Conservation (phyloP, 2,888 invertebrate genomes). For the Leucophenga maculata region DNA sequence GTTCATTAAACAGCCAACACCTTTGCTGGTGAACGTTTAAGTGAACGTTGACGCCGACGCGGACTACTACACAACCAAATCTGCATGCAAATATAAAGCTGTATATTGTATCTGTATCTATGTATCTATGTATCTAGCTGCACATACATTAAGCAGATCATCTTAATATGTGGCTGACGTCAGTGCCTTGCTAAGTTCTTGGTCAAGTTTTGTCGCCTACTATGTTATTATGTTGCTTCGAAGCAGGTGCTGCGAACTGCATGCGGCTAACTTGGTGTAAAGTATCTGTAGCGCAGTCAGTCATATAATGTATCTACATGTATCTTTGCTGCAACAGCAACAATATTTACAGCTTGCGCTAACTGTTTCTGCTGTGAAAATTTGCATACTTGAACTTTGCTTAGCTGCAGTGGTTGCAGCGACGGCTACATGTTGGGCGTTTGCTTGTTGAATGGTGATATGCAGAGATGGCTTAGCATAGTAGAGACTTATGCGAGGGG, state of each 20-base stretch:
- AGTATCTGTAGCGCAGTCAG: too few species aligned
- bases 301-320: too few species aligned
- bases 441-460: too few species aligned
- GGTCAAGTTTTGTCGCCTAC: too few species aligned
- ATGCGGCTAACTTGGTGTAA: too few species aligned
- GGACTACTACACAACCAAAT: conserved; percentile 1
- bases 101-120: background rate
- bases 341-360: background rate
- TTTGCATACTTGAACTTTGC: conserved; percentile 43
- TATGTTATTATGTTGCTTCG: too few species aligned
- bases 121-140: background rate
- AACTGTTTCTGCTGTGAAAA: conserved; percentile 22
- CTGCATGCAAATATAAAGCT: background rate
- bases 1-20: conserved; percentile 27
- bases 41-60: conserved; percentile 3
- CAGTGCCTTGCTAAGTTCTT: background rate
- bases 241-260: too few species aligned
- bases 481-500: too few species aligned
- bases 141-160: background rate
- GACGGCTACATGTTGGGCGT: too few species aligned
- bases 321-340: background rate
- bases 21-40: background rate
- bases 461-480: too few species aligned
- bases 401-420: background rate
- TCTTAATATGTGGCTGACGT: background rate